These are phyloP conservation scores for Astreopora myriophthalma DNA, from an alignment of 64 coral and sea anemone genomes.

Conservation along the genomic window DNA sequence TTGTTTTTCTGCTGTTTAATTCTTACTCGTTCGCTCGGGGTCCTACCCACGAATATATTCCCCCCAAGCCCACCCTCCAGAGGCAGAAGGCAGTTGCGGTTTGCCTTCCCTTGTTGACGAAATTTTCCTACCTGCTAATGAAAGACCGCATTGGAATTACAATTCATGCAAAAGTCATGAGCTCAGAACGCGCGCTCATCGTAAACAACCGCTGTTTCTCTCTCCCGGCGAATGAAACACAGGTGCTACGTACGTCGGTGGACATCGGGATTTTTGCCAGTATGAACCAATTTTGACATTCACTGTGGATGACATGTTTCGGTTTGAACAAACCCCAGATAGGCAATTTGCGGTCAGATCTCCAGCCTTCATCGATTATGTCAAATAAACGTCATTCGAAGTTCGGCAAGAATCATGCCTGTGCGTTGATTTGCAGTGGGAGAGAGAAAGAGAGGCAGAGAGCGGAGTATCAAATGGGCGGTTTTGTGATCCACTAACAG, in stretches of 20 bases:
- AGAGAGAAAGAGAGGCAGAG: neutral
- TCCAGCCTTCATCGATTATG: neutral
- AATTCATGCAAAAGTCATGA: conserved; percentile 47
- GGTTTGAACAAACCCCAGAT: neutral
- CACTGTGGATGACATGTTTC: neutral
- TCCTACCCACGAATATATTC: neutral
- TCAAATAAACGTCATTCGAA: neutral
- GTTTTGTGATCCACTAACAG: neutral
- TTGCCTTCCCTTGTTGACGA: neutral
- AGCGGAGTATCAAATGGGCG: neutral
- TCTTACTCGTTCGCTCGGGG: neutral
- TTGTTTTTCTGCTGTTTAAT: conserved; percentile 2
- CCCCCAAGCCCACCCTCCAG: neutral
- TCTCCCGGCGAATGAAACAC: neutral
- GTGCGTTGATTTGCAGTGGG: too few relatives aligned
- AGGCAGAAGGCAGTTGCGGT: neutral
- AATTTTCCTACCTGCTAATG: conserved; percentile 43
- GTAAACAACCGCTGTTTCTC: conserved; percentile 32
- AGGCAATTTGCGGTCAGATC: neutral
- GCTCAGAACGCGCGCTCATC: neutral
- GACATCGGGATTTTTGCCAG: neutral
- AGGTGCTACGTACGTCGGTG: neutral
- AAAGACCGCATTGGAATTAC: conserved; percentile 31
- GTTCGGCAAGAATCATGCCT: neutral
- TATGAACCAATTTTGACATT: neutral